These are phyloP conservation scores for Noctua pronuba DNA, from an alignment of 2,888 invertebrate species.

Conservation along the genomic window DNA sequence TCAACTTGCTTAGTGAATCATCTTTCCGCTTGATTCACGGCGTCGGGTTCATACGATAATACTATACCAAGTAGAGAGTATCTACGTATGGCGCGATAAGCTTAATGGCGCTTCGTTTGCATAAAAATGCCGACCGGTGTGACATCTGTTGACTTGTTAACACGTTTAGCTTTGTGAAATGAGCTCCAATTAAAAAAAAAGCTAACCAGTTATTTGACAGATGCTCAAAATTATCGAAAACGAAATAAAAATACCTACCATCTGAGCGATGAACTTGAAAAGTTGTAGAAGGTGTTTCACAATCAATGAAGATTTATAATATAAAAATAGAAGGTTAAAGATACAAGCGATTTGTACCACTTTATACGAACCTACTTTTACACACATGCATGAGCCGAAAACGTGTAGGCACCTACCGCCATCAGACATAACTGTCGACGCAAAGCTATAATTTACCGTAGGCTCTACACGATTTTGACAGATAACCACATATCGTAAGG, in stretches of 20 bases:
- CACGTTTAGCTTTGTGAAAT: conserved; percentile 51
- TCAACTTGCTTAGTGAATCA: conserved; percentile 84
- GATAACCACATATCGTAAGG: conserved; percentile 52
- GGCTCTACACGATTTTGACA: conserved; percentile 65
- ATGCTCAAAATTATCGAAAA: conserved; percentile 35
- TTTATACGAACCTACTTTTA: conserved; percentile 63
- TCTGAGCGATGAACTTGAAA: conserved; percentile 25
- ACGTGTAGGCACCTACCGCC: conserved; percentile 62
- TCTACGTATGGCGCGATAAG: conserved; percentile 65
- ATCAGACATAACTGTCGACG: conserved; percentile 65
- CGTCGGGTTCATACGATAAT: conserved; percentile 64
- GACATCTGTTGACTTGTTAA: conserved; percentile 59
- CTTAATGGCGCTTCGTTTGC: conserved; percentile 61
- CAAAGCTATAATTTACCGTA: conserved; percentile 68
- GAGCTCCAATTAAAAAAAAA: conserved; percentile 38
- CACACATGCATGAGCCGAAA: conserved; percentile 61
- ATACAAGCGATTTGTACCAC: conserved; percentile 54
- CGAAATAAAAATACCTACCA: conserved; percentile 7
- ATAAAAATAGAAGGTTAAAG: conserved; percentile 39
- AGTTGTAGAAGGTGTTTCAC: conserved; percentile 17
- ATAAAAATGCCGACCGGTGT: conserved; percentile 64
- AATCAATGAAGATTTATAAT: conserved; percentile 19
- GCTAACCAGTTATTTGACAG: conserved; percentile 31
- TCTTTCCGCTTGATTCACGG: conserved; percentile 87
- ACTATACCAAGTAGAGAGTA: conserved; percentile 54